phyloP scores from a whole-genome alignment of 2,797 vertebrate species.

The Lacerta agilis region DNA sequence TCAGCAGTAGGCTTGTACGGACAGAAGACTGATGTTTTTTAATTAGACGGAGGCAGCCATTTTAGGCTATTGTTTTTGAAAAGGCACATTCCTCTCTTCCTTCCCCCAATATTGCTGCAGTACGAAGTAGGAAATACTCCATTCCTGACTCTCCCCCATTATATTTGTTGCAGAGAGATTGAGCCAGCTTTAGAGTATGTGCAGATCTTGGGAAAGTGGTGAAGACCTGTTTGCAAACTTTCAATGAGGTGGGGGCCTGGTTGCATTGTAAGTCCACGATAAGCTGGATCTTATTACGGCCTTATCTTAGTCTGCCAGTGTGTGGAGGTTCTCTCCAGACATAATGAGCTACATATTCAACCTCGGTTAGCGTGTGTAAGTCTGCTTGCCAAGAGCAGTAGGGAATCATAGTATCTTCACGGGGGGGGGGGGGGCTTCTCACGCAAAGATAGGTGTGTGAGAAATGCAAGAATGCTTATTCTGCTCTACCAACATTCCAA shows the following conservation, averaged over 20 bases:
- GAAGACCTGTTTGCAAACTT: not conserved
- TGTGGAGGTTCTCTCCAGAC: not conserved
- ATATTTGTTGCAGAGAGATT: not conserved
- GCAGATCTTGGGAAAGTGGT: not conserved
- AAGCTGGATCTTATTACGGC: not conserved
- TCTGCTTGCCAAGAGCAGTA: not conserved
- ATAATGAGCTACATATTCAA: not conserved
- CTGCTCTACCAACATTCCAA: not conserved
- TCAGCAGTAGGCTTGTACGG: not conserved
- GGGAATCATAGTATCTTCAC: not conserved
- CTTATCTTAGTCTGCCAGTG: not conserved
- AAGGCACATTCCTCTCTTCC: not conserved
- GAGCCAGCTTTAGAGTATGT: not conserved
- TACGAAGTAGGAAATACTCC: not conserved
- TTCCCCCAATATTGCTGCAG: not conserved
- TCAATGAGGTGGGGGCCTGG: not conserved
- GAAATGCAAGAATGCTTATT: not conserved
- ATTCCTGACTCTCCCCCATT: too few relatives aligned
- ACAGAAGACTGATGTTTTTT: not conserved
- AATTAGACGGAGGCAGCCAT: not conserved
- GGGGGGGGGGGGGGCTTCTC: not conserved
- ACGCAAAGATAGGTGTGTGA: not conserved
- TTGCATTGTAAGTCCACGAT: not conserved
- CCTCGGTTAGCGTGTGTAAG: not conserved
- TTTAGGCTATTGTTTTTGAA: not conserved